Percentiles rank a stretch among this genome's conserved stretches.
phyloP scores from a whole-genome alignment of 2,113 vertebrate species.

The Pithys albifrons region DNA sequence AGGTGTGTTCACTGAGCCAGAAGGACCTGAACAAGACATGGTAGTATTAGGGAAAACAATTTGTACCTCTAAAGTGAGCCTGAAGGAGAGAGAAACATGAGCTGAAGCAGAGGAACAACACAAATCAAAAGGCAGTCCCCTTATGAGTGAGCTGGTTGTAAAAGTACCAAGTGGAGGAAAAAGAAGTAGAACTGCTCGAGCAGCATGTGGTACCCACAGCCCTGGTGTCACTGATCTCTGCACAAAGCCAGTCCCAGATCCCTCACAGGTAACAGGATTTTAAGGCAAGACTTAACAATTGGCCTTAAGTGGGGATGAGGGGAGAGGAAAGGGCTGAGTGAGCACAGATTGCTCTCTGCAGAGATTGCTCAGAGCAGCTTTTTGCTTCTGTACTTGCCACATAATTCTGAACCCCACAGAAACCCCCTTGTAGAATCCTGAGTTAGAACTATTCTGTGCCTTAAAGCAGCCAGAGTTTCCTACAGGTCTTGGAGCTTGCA shows the following conservation, averaged over 20 bases:
- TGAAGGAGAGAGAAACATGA: accelerated
- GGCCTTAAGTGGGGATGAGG: neutral
- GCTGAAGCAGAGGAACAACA: neutral
- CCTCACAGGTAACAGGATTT: neutral
- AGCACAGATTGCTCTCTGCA: neutral
- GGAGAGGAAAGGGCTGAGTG: neutral
- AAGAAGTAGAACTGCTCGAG: accelerated
- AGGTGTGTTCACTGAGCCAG: neutral
- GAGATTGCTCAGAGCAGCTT: neutral
- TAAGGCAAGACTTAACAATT: neutral
- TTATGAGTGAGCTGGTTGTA: neutral
- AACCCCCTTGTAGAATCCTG: neutral
- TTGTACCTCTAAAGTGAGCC: neutral
- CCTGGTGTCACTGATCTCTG: neutral
- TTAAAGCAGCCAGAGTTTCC: neutral
- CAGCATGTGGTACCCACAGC: neutral
- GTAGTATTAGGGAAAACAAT: neutral
- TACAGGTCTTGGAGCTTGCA: neutral
- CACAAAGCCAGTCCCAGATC: neutral
- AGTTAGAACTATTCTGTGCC: neutral
- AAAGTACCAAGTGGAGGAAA: neutral
- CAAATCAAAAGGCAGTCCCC: neutral
- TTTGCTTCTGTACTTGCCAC: neutral
- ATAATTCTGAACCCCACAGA: neutral
- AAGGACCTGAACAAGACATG: neutral